phyloP scores from a whole-genome alignment of 2,888 invertebrate species.

The Ephialtes manifestator region DNA sequence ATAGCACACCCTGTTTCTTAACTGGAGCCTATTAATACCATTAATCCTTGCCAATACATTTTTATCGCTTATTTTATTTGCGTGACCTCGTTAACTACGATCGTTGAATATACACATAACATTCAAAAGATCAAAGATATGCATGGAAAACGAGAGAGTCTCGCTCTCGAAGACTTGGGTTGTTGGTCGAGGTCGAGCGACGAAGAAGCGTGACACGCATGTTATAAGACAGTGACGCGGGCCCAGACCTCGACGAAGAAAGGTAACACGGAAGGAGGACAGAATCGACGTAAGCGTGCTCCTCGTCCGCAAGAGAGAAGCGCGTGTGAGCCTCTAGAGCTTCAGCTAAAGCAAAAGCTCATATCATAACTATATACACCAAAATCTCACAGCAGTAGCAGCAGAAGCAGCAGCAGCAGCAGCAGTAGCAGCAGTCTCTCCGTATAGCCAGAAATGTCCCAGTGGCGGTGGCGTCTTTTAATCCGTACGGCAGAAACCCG shows the following conservation, averaged over 20 bases:
- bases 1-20: not conserved
- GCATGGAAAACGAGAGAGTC: not conserved
- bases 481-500: constrained; percentile 81
- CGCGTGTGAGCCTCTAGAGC: constrained; percentile 28
- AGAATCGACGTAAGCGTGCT: constrained; percentile 53
- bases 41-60: constrained; percentile 6
- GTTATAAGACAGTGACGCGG: constrained; percentile 52
- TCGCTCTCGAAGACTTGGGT: constrained; percentile 21
- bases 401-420: constrained; percentile 20
- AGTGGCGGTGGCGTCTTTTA: constrained; percentile 80
- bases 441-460: constrained; percentile 52
- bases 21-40: constrained; percentile 13
- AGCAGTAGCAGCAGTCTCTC: constrained; percentile 34
- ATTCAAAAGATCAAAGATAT: constrained; percentile 21
- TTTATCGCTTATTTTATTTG: constrained; percentile 20
- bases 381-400: constrained; percentile 32
- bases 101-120: constrained; percentile 12
- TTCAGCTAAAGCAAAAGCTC: not conserved
- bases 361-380: constrained; percentile 21
- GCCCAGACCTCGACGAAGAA: constrained; percentile 62
- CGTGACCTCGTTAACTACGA: constrained; percentile 16
- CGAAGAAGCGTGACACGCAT: constrained; percentile 33
- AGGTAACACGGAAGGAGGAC: constrained; percentile 67
- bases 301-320: not conserved
- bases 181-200: constrained; percentile 59